Conservation (phyloP, 2,797 vertebrate genomes). For the Catharus ustulatus region DNA sequence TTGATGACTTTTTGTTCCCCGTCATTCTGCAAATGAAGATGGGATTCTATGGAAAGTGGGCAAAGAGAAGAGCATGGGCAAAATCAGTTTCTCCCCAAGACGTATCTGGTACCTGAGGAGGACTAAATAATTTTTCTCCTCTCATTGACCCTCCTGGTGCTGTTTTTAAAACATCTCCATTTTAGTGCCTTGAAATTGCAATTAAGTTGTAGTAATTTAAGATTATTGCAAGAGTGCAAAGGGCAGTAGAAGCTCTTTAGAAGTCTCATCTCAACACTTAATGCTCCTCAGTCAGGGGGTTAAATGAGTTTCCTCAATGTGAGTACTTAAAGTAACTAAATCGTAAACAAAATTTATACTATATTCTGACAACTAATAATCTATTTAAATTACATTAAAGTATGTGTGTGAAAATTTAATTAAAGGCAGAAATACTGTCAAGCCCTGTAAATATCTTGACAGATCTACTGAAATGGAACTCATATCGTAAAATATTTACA, state of each 20-base stretch:
- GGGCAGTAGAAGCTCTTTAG: constrained; percentile 73
- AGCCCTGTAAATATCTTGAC: constrained; percentile 78
- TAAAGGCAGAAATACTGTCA: constrained; percentile 77
- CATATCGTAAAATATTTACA: constrained; percentile 73
- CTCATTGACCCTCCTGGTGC: background rate
- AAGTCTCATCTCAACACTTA: constrained; percentile 72
- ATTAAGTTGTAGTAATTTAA: constrained; percentile 75
- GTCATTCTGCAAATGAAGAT: constrained; percentile 19
- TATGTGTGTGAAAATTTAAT: constrained; percentile 80
- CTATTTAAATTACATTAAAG: constrained; percentile 83
- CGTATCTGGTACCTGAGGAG: constrained; percentile 33
- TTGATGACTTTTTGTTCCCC: constrained; percentile 19
- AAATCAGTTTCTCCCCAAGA: background rate
- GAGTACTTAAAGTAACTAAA: constrained; percentile 82
- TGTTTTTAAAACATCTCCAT: constrained; percentile 55
- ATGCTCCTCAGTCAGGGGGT: constrained; percentile 74
- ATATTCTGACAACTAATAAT: constrained; percentile 82
- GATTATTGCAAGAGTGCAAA: constrained; percentile 72
- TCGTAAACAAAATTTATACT: constrained; percentile 84
- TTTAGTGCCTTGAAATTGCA: constrained; percentile 73
- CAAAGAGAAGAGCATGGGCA: background rate
- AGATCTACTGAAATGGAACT: constrained; percentile 74
- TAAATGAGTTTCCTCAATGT: constrained; percentile 77
- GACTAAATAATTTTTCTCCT: constrained; percentile 57
- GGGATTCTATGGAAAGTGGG: constrained; percentile 14